phyloP scores from a whole-genome alignment of 2,888 invertebrate genomes.

The Calliopum simillimum region DNA sequence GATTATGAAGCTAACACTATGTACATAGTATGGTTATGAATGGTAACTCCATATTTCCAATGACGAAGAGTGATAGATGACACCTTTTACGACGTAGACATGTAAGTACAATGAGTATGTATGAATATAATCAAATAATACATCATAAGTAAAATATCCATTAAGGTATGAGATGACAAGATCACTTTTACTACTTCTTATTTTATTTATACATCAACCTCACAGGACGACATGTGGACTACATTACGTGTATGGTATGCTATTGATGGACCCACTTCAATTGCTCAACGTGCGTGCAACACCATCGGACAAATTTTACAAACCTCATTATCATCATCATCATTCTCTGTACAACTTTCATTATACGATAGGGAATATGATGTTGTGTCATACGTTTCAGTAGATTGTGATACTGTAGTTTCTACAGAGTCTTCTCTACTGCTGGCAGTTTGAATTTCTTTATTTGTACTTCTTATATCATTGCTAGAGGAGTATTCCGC shows the following conservation, averaged over 20 bases:
- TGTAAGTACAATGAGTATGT: slow-evolving; percentile 13
- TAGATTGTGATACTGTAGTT: slow-evolving; percentile 3
- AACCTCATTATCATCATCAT: slow-evolving; percentile 22
- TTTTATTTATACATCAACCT: background rate
- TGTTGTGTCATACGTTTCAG: slow-evolving; percentile 21
- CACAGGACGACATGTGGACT: slow-evolving; percentile 12
- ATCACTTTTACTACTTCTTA: background rate
- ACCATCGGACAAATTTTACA: slow-evolving; percentile 7
- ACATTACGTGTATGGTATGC: slow-evolving; percentile 1
- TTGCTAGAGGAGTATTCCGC: slow-evolving; percentile 13
- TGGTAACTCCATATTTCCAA: background rate
- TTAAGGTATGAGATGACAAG: slow-evolving; percentile 7
- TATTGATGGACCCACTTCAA: background rate
- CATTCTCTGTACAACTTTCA: slow-evolving; percentile 6
- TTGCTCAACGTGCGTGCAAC: background rate
- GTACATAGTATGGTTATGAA: background rate
- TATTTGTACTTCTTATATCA: slow-evolving; percentile 28
- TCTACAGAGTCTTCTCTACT: background rate
- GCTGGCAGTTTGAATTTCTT: slow-evolving; percentile 13
- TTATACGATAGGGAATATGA: slow-evolving; percentile 15
- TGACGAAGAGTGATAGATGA: background rate
- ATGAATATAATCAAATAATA: background rate
- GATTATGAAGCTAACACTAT: slow-evolving; percentile 10
- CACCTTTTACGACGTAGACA: slow-evolving; percentile 10
- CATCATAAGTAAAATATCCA: slow-evolving; percentile 7